These are phyloP conservation scores for Spilarctia lutea DNA, from an alignment of 2,888 invertebrate genomes.

Conservation along the genomic window DNA sequence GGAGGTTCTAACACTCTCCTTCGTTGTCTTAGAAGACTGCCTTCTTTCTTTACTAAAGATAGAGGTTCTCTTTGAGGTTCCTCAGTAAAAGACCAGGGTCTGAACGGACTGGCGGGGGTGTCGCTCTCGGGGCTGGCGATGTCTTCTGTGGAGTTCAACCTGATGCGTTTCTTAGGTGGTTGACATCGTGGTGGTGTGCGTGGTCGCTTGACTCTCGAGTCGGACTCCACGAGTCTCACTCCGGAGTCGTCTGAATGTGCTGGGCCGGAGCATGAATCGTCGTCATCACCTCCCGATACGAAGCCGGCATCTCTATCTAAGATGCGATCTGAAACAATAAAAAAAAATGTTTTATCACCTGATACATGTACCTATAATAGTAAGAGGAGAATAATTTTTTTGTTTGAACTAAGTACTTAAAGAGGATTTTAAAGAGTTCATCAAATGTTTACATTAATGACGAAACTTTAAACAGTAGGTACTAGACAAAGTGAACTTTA, in stretches of 20 bases:
- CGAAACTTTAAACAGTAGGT: not conserved
- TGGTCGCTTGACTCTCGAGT: slow-evolving; percentile 87
- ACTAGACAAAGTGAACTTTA: not conserved
- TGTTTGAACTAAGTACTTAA: not conserved
- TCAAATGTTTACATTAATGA: not conserved
- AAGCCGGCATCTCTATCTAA: slow-evolving; percentile 90
- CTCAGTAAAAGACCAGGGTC: slow-evolving; percentile 88
- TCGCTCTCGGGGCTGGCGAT: slow-evolving; percentile 77
- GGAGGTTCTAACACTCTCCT: slow-evolving; percentile 72
- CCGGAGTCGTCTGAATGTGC: slow-evolving; percentile 85
- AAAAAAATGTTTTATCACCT: slow-evolving; percentile 15
- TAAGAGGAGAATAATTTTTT: not conserved
- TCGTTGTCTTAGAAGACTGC: slow-evolving; percentile 70
- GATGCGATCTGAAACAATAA: slow-evolving; percentile 85
- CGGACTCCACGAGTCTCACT: slow-evolving; percentile 75
- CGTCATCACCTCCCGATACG: slow-evolving; percentile 91
- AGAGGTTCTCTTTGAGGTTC: slow-evolving; percentile 89
- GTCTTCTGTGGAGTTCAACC: slow-evolving; percentile 79
- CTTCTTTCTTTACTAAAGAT: slow-evolving; percentile 86
- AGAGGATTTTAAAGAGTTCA: not conserved
- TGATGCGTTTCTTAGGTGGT: slow-evolving; percentile 91
- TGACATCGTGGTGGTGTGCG: slow-evolving; percentile 71
- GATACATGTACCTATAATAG: not conserved
- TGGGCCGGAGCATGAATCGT: slow-evolving; percentile 86
- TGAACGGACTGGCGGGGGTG: slow-evolving; percentile 83